Percentiles rank a stretch among this genome's conserved stretches.
Evolutionary conservation across 2,797 vertebrate species (phyloP).

Genomic region (Danio albolineatus): DNA sequence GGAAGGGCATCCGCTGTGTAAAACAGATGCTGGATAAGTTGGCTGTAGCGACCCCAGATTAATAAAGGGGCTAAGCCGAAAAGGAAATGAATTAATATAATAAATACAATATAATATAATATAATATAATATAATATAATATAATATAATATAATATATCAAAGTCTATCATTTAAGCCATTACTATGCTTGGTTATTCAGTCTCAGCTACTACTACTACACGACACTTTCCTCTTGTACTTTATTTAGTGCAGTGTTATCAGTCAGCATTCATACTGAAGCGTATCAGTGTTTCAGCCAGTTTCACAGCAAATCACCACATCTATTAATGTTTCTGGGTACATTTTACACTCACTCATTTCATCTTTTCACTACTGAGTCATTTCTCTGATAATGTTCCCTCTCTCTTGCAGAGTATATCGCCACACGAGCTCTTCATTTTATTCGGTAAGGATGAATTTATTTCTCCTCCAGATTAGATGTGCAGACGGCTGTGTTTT

Average conservation of each 20-base stretch:
- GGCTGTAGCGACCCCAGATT: too few relatives aligned
- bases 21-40: too few relatives aligned
- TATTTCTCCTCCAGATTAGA: slow-evolving; percentile 45
- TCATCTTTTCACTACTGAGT: background rate
- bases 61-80: too few relatives aligned
- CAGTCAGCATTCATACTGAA: background rate
- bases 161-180: too few relatives aligned
- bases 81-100: too few relatives aligned
- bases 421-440: slow-evolving; percentile 87
- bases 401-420: slow-evolving; percentile 78
- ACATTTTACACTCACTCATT: background rate
- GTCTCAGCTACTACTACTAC: background rate
- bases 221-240: background rate
- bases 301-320: background rate
- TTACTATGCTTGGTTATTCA: background rate
- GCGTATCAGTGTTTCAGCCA: background rate
- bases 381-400: slow-evolving; percentile 42
- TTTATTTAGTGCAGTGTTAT: background rate
- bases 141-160: too few relatives aligned
- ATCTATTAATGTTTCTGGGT: background rate
- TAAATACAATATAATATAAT: too few relatives aligned
- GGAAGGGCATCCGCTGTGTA: too few relatives aligned
- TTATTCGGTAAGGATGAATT: slow-evolving; percentile 84
- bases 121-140: too few relatives aligned
- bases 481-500: slow-evolving; percentile 45